phyloP scores from a whole-genome alignment of 2,888 invertebrate genomes.

The Eulithis prunata region DNA sequence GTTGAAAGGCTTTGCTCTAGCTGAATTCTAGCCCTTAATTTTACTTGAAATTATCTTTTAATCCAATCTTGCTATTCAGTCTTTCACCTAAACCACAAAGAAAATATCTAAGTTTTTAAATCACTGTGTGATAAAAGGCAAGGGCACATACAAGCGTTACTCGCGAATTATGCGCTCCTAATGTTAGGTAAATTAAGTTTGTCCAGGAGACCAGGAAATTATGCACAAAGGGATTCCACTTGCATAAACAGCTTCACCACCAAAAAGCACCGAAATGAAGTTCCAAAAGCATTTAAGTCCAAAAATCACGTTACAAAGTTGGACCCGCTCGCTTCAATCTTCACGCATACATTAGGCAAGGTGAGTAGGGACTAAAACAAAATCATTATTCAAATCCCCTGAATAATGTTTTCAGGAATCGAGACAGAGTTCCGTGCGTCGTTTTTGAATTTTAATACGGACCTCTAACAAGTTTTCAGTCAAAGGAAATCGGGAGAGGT shows the following conservation, averaged over 20 bases:
- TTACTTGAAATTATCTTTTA: no score
- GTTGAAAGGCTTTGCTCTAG: no score
- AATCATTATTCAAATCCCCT: constrained; percentile 83
- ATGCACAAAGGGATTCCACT: constrained; percentile 43
- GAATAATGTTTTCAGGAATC: constrained; percentile 83
- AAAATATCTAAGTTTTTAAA: no score
- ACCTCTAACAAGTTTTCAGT: constrained; percentile 82
- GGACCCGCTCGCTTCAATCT: constrained; percentile 60
- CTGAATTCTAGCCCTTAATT: no score
- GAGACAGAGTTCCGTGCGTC: constrained; percentile 77
- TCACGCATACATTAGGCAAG: constrained; percentile 76
- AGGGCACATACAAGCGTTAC: constrained; percentile 1
- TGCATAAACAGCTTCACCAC: constrained; percentile 60
- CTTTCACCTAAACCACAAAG: no score
- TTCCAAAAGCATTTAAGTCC: constrained; percentile 80
- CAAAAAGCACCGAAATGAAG: constrained; percentile 65
- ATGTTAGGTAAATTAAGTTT: constrained; percentile 34
- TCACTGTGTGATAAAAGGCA: background rate
- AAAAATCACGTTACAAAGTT: constrained; percentile 80
- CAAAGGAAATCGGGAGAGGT: constrained; percentile 79
- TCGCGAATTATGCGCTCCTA: constrained; percentile 19
- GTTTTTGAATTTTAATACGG: constrained; percentile 84
- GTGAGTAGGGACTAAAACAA: constrained; percentile 75
- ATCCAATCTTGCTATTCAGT: no score
- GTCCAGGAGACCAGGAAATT: constrained; percentile 38